phyloP scores from a whole-genome alignment of 2,888 invertebrate genomes.

The Thyatira batis region DNA sequence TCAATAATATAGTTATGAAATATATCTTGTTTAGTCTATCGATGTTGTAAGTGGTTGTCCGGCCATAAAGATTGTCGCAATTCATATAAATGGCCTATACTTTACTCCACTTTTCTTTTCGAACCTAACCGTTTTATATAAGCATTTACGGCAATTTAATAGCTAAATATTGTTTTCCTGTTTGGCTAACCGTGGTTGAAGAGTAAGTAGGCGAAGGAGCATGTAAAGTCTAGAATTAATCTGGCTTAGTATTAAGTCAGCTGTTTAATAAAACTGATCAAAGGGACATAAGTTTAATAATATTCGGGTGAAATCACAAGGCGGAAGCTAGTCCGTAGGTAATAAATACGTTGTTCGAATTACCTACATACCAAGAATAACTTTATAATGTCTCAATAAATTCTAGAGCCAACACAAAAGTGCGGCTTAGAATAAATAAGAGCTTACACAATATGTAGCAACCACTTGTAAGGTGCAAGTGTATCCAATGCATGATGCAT shows the following conservation, averaged over 20 bases:
- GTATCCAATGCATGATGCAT: not conserved
- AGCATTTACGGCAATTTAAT: not conserved
- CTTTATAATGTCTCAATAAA: not conserved
- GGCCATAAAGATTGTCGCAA: constrained; percentile 37
- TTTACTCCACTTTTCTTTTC: constrained; percentile 31
- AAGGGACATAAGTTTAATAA: no score
- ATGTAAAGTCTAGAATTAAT: no score
- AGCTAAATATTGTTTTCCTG: no score
- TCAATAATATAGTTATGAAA: not conserved
- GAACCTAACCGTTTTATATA: constrained; percentile 21
- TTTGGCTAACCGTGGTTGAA: no score
- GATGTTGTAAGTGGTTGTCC: constrained; percentile 23
- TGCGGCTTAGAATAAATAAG: not conserved
- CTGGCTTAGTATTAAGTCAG: no score
- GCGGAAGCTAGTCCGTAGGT: no score
- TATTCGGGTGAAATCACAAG: no score
- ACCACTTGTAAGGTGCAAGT: not conserved
- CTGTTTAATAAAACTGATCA: no score
- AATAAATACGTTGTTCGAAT: no score
- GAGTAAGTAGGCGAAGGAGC: no score
- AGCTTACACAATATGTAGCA: not conserved
- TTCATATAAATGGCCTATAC: constrained; percentile 31
- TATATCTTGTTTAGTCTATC: not conserved
- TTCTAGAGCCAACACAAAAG: not conserved
- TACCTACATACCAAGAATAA: no score